Evolutionary conservation across 2,113 vertebrate genomes (phyloP), one percentile per base, ranked within the genome.

Genomic region (Hemichromis elongatus): DNA sequence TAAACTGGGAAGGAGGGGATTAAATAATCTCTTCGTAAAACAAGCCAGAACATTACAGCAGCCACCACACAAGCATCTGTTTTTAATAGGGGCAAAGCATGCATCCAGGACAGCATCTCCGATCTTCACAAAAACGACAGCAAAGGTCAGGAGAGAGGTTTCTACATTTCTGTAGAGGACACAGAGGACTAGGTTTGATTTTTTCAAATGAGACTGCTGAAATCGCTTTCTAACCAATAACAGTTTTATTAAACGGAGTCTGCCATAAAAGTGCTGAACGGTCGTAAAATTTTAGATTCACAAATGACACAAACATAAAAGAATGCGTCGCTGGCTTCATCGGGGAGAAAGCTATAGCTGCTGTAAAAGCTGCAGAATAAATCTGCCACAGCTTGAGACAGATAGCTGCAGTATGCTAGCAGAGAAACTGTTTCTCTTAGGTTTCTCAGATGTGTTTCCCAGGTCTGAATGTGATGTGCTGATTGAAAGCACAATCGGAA

Each of bases 181-280:
- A 47, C 9, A 37, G 9, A 40, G 6, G 55, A 81, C 1, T 42
- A 33, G 2, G 13, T 55, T 52, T 28, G 16, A 10, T 73, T 81
- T 80, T 90, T 75, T 66, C 24, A 26, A 26, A 85, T 57, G 79
- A 81, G 79, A 18, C 70, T 21, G 47, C 30, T 70, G 57, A 70
- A 88, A 82, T 16, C 26, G 52, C 77, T 33, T 50, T 81, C 21
- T 45, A 33, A 50, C 33, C 28, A 57, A 75, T 57, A 86, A 87
- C 56, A 50, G 24, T 61, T 59, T 82, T 37, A 57, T 81, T 21
- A 79, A 80, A 42, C 7, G 2, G 30, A 42, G 19, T 45, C 42
- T 26, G 52, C 57, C 79, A 24, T 80, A 7, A 88, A 84, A 89
- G 73, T 54, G 91, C 85, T 81, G 84, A 87, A 53, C 16, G 5